Percentiles rank a stretch among this genome's conserved stretches.
These are phyloP conservation scores for Steromphala cineraria DNA, from an alignment of 2,888 invertebrate genomes.

Conservation along the genomic window DNA sequence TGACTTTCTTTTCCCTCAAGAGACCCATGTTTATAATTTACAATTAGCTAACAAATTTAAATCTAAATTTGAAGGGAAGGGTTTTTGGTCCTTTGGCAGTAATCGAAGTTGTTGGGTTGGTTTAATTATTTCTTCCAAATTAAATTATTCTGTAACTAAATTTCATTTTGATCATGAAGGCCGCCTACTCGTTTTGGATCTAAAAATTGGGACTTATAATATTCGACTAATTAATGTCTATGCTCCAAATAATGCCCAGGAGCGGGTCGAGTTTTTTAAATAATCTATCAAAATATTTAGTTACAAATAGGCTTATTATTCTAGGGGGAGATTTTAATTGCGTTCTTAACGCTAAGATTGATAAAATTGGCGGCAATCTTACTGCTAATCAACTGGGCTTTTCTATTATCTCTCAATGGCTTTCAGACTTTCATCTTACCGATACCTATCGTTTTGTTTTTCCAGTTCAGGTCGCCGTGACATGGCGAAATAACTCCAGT, in stretches of 20 bases:
- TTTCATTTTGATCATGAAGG: conserved; percentile 4
- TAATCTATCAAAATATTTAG: not conserved
- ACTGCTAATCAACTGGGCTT: too few relatives aligned
- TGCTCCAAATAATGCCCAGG: not conserved
- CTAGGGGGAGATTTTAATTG: not conserved
- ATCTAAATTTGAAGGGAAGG: not conserved
- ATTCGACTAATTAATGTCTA: not conserved
- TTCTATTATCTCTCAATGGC: not conserved
- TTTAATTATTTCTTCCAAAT: not conserved
- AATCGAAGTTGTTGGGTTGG: not conserved
- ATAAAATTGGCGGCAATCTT: conserved; percentile 13
- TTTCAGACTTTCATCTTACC: not conserved
- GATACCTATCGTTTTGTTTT: not conserved
- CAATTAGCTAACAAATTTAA: not conserved
- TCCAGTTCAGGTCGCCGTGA: not conserved
- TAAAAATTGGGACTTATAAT: not conserved
- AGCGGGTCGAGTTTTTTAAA: not conserved
- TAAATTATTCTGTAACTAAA: not conserved
- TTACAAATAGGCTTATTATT: not conserved
- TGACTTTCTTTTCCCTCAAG: not conserved
- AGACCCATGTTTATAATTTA: not conserved
- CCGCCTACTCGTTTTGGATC: not conserved
- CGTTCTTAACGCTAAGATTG: not conserved
- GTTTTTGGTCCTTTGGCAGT: not conserved
- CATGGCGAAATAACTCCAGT: not conserved